A percentile compares a stretch with the other conserved stretches of the same genome.
Conservation (phyloP, 2,113 vertebrate genomes). For the Actinemys pallida region DNA sequence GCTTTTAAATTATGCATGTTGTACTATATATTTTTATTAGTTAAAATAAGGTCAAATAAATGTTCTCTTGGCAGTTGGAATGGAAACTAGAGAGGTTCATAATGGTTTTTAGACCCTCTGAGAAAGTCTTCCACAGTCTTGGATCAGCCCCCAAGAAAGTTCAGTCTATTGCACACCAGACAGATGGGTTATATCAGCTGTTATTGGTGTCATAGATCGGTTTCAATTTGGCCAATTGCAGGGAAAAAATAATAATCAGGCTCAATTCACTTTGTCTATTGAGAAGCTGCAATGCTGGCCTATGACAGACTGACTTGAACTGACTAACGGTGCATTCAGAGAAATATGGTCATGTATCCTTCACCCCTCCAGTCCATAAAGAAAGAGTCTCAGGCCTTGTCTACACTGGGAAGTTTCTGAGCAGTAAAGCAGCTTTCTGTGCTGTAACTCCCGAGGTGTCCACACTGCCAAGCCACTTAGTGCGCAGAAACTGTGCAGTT, state of each 20-base stretch:
- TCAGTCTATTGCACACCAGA: not conserved
- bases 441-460: too few species aligned
- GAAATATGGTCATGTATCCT: not conserved
- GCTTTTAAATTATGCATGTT: not conserved
- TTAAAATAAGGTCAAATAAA: too few species aligned
- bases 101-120: not conserved
- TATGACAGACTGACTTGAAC: not conserved
- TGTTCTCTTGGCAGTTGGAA: too few species aligned
- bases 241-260: not conserved
- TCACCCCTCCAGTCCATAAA: not conserved
- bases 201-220: not conserved
- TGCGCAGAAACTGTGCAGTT: too few species aligned
- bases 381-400: too few species aligned
- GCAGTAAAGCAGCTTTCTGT: too few species aligned
- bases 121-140: not conserved
- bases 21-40: too few species aligned
- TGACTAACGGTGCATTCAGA: not conserved
- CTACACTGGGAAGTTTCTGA: too few species aligned
- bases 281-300: not conserved
- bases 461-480: too few species aligned
- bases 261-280: not conserved
- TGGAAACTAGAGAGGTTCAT: not conserved
- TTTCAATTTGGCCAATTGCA: not conserved
- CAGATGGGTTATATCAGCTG: not conserved
- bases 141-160: not conserved